Percentiles rank a stretch among this genome's conserved stretches.
Evolutionary conservation across 2,797 vertebrate genomes (phyloP).

Genomic region (Platyrinchus mystaceus): DNA sequence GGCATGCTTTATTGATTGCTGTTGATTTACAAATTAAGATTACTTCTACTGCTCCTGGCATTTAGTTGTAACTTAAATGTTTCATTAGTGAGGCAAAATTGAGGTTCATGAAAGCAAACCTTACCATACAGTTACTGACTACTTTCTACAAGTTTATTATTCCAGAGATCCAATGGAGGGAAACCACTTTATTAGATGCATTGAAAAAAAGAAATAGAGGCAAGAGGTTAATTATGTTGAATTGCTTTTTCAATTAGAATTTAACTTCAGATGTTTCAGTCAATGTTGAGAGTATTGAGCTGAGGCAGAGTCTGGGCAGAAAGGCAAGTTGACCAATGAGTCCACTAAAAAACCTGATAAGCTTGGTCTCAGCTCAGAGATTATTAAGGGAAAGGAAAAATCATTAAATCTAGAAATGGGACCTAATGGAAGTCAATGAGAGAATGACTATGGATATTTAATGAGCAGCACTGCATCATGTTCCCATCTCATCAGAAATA

Average conservation of each 20-base stretch:
- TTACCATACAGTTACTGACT: background rate
- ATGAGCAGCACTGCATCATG: background rate
- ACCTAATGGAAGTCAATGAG: conserved; percentile 7
- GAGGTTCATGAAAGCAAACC: background rate
- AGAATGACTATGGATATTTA: background rate
- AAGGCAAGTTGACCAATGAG: conserved; percentile 5
- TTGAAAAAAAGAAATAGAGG: background rate
- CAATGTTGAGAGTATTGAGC: background rate
- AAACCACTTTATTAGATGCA: background rate
- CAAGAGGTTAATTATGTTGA: conserved; percentile 26
- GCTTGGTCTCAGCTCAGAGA: background rate
- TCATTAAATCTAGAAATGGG: conserved; percentile 20
- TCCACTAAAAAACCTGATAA: background rate
- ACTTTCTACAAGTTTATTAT: conserved; percentile 8
- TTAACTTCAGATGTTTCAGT: conserved; percentile 14
- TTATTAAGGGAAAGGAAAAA: conserved; percentile 8
- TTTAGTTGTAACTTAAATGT: background rate
- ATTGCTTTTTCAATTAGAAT: conserved; percentile 34
- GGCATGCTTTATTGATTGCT: background rate
- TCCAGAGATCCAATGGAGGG: background rate
- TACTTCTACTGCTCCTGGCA: background rate
- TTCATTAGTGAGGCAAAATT: conserved; percentile 22
- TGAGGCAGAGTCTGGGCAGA: background rate
- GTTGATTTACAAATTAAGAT: conserved; percentile 14
- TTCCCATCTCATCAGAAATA: conserved; percentile 29